Evolutionary conservation across 2,113 vertebrate species (phyloP), one percentile per base, ranked within the genome.

Genomic region (Prionailurus bengalensis): DNA sequence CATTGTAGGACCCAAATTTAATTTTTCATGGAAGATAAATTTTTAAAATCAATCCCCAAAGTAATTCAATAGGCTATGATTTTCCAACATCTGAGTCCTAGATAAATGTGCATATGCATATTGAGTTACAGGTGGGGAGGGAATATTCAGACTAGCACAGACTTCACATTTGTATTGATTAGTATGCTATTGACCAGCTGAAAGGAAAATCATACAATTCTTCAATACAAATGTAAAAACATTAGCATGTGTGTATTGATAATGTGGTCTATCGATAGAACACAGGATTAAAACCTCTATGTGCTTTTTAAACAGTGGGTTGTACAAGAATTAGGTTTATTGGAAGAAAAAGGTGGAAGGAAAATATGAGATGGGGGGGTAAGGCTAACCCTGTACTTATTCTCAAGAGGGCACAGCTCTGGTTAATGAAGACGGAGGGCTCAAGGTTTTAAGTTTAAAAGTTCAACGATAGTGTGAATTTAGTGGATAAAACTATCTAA

Each of bases 11-110:
- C 97, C 89, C 95, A 98, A 98, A 99, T 98, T 98, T 97, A 98
- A 98, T 98, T 98, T 98, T 99, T 98, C 98, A 97, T 98, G 71
- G 91, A 98, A 98, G 95, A 96, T 98, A 98, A 98, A 98, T 98
- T 98, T 98, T 97, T 98, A 97, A 99, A 98, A 99, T 98, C 97
- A 99, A 97, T 98, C 92, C 95, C 96, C 83, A 98, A 96, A 98
- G 97, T 65, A 45, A 98, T 97, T 98, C 97, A 98, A 97, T 98
- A 98, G 98, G 98, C 98, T 98, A 33, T 92, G 98, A 97, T 96
- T 97, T 92, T 98, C 97, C 83, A 98, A 97, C 96, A 96, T 96
- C 80, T 55, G 95, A 95, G 94, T 94, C 97, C 82, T 45, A 95
- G 94, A 97, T 89, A 95, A 94, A 97, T 96, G 95, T 87, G 89